Percentiles rank a stretch among this genome's conserved stretches.
Evolutionary conservation across 1,140 invertebrate genomes (phyloP).

Genomic region (Maniola jurtina): DNA sequence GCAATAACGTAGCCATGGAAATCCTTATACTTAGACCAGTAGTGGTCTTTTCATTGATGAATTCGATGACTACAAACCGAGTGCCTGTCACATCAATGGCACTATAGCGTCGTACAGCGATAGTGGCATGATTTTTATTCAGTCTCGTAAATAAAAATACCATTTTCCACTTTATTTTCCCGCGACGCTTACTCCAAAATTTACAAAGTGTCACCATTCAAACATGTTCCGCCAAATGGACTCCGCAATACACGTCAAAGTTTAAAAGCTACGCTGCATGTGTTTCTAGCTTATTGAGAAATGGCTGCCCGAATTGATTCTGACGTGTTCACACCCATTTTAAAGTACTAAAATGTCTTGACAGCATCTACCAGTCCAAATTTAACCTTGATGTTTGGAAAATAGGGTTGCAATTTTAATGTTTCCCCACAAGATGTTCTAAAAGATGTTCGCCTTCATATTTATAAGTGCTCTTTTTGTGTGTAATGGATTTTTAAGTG

Average conservation of each 20-base stretch:
- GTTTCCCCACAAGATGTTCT: constrained; percentile 32
- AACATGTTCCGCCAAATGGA: constrained; percentile 23
- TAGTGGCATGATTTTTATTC: too few species aligned
- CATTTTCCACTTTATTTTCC: background rate
- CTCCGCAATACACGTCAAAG: constrained; percentile 51
- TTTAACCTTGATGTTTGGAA: constrained; percentile 16
- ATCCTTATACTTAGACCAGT: too few species aligned
- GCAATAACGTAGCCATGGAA: too few species aligned
- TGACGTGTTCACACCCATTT: constrained; percentile 60
- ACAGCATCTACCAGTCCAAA: constrained; percentile 17
- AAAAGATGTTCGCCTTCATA: constrained; percentile 57
- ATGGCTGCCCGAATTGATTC: constrained; percentile 69
- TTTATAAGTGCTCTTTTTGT: constrained; percentile 69
- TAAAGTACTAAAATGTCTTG: constrained; percentile 59
- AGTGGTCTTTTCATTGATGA: too few species aligned
- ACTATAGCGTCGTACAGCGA: too few species aligned
- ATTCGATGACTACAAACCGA: too few species aligned
- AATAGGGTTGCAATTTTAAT: constrained; percentile 32
- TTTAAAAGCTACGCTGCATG: constrained; percentile 71
- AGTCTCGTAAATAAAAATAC: too few species aligned
- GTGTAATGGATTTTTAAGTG: constrained; percentile 76
- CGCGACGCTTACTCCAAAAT: background rate
- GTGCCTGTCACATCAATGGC: too few species aligned
- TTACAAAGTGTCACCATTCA: constrained; percentile 16
- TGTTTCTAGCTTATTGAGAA: constrained; percentile 67